Evolutionary conservation across 2,888 invertebrate species (phyloP), one percentile per base, ranked within the genome.

Genomic region (Lasius fuliginosus): DNA sequence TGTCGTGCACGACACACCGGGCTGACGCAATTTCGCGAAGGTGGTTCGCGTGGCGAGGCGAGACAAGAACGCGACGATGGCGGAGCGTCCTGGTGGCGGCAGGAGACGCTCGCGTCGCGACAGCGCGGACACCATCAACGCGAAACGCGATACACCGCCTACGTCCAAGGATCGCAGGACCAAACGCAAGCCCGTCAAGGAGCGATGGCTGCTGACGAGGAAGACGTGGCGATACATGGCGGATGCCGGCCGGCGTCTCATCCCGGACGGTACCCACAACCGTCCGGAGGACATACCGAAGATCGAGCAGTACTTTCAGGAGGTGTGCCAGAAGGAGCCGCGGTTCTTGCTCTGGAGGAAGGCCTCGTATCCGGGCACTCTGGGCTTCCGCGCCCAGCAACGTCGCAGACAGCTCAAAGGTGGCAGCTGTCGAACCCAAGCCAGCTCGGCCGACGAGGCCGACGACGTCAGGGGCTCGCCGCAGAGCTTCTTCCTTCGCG

Each of bases 171-270:
- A 96, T 86, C 96, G 96, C 71, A 95, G 96, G 91, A 95, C 96
- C 84, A 96, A 96, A 90, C 95, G 96, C 93, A 96, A 96, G 86
- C 96, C 96, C 0, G 94, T 94, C 74, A 97, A 97, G 93, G 98
- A 98, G 95, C 96, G 98, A 94, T 98, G 98, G 98, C 96, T 98
- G 85, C 96, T 98, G 84, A 98, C 98, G 65, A 96, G 98, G 85
- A 98, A 98, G 95, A 98, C 98, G 69, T 98, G 98, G 98, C 96
- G 98, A 91, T 98, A 98, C 95, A 98, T 98, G 98, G 97, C 98
- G n/a, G 98, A 98, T 91, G 98, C 98, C 46, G 98, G 98, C 65
- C 97, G 98, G 85, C 97, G 97, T 93, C 96, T 98, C 74, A 97
- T 98, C 83, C 98, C 98, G n/a, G 98, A 98, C 74, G 97, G 97